Evolutionary conservation across 1,140 invertebrate genomes (phyloP), one percentile per base, ranked within the genome.

Genomic region (Dicyema japonicum): DNA sequence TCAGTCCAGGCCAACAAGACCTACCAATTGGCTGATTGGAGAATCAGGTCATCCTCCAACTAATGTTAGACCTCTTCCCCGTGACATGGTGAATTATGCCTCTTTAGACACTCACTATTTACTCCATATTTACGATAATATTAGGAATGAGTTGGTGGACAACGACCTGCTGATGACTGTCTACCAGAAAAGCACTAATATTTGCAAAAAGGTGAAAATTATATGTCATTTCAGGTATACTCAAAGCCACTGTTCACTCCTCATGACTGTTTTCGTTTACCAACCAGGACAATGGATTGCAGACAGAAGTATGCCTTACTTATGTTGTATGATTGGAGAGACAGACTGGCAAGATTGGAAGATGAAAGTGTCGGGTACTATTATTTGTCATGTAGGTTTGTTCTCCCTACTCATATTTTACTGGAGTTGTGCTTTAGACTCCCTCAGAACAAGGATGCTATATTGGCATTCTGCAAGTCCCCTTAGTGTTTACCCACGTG

Each of bases 11-110:
- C 67, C 1, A 66, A 90, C 39, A 94, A 94, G 51, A 61, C 65
- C 30, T 76, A 69, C 44, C 82, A 90, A 46, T 44, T 78, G 17
- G 75, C 78, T 2, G 85, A 94, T 49, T 94, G 85, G 85, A 64
- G 85, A 32, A 71, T 82, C 14, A 58, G 66, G 61, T 64, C 42
- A 24, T 14, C 8, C 9, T 4, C 7, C 2, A 32, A n/a, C 18
- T 21, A 13, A 19, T 8, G 38, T 19, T 40, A 63, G 75, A 25
- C 85, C 85, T 0, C 48, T 94, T 18, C 68, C 72, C 0, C 56
- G 63, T 15, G 66, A 72, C 38, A 57, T 90, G 36, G 49, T 72
- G 2, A 55, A 63, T 29, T 94, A 94, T 54, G 85, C 85, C 0
- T 57, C 80, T 16, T 62, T 66, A 40, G 85, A 97, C 46, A 92